Evolutionary conservation across 2,888 invertebrate species (phyloP), one percentile per base, ranked within the genome.

Genomic region (Esperia sulphurella): DNA sequence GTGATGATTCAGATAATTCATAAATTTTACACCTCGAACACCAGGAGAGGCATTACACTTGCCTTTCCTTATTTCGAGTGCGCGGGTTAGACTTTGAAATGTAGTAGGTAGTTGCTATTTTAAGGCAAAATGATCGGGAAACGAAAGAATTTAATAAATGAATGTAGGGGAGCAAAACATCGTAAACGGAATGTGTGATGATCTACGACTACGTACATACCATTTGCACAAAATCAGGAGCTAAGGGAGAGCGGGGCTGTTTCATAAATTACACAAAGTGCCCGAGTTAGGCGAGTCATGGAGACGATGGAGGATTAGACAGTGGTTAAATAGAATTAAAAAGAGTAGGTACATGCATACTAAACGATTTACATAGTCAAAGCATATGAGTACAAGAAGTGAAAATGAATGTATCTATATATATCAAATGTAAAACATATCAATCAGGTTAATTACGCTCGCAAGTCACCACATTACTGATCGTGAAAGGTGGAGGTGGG

Each of bases 1-100:
- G 51, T 54, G 48, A 54, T 56, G 51, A 52, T 49, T 47, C 45
- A 21, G 48, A 54, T 56, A 50, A 52, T 49, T 47, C 45, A 21
- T 46, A 38, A 49, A 41, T 47, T 49, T 48, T 43, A 41, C 48
- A 40, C 21, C 37, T 21, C 41, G 31, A 14, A 13, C 38, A 43
- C 43, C 48, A 14, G 33, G 41, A 48, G 41, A 44, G 44, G 35
- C 28, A 41, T 48, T 48, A 35, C 39, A 43, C 44, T 48, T 41
- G 30, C 13, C 33, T 48, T 43, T 48, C 43, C 40, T 43, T 35
- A 48, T 40, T 44, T 48, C 21, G 41, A 33, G 29, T 12, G 10
- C 7, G 3, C 38, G 12, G 12, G 1, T 38, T 7, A 38, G 12
- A 13, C 9, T 38, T 40, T 37, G 4, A 37, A 37, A 37, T 37